Percentiles rank a stretch among this genome's conserved stretches.
Conservation (phyloP, 53 echinoderm and acorn worm genomes). For the Stichopus horrens region DNA sequence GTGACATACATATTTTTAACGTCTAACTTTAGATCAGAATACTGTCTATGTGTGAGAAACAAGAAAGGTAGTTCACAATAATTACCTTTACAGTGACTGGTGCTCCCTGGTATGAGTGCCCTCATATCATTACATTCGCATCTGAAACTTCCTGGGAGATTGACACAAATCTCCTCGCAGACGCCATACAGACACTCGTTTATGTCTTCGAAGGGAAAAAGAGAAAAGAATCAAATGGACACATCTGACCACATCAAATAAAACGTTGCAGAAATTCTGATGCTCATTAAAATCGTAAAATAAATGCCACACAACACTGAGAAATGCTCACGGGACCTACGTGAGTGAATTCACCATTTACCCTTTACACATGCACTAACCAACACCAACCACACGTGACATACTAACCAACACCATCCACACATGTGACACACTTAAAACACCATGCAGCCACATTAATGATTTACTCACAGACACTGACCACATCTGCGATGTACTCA, state of each 20-base stretch:
- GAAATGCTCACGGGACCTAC: too few species aligned
- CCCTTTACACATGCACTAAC: too few species aligned
- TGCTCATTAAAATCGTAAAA: too few species aligned
- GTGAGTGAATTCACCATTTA: too few species aligned
- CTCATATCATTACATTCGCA: conserved; percentile 74
- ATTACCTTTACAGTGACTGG: conserved; percentile 67
- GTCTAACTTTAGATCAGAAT: too few species aligned
- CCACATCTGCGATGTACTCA: conserved; percentile 35
- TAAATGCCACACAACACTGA: too few species aligned
- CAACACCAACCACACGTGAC: too few species aligned
- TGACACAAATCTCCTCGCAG: conserved; percentile 75
- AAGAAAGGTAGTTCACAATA: not conserved
- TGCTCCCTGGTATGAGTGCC: conserved; percentile 53
- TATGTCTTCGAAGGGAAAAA: conserved; percentile 54
- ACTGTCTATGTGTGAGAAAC: too few species aligned
- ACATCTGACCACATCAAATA: too few species aligned
- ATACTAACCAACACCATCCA: not conserved
- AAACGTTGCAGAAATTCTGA: too few species aligned
- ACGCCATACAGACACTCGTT: conserved; percentile 73
- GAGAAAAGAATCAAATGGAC: too few species aligned
- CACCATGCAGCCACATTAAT: not conserved
- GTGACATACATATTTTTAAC: too few species aligned
- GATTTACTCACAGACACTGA: not conserved
- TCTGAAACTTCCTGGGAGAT: conserved; percentile 59
- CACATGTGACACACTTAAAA: not conserved